Percentiles rank a stretch among this genome's conserved stretches.
phyloP scores from a whole-genome alignment of 2,797 vertebrate species.

The Takifugu ocellatus region DNA sequence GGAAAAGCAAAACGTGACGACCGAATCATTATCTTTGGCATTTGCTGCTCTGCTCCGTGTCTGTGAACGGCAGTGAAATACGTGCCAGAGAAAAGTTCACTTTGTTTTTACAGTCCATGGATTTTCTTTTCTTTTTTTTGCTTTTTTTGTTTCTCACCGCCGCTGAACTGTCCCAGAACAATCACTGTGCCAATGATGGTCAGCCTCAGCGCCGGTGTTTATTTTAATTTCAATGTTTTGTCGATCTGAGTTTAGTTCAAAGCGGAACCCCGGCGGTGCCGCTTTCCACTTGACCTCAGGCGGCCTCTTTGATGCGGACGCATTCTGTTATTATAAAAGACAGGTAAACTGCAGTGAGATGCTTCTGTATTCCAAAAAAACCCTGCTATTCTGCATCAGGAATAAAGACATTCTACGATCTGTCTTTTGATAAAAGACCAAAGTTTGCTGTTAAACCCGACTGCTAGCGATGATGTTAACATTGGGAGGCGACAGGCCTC shows the following conservation, averaged over 20 bases:
- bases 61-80: too few species aligned
- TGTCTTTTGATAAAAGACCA: slow-evolving; percentile 37
- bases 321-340: slow-evolving; percentile 11
- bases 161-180: slow-evolving; percentile 36
- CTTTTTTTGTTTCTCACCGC: too few species aligned
- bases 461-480: slow-evolving; percentile 28
- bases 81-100: too few species aligned
- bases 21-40: too few species aligned
- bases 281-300: slow-evolving; percentile 4
- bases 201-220: slow-evolving; percentile 13
- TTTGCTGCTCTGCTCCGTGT: too few species aligned
- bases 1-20: too few species aligned
- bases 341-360: too few species aligned
- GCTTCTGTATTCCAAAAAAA: too few species aligned
- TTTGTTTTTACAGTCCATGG: background rate
- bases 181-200: slow-evolving; percentile 39
- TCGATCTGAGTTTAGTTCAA: slow-evolving; percentile 13
- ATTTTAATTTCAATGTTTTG: slow-evolving; percentile 13
- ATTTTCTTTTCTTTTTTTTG: too few species aligned
- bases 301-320: slow-evolving; percentile 1
- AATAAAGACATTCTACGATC: too few species aligned
- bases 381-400: too few species aligned
- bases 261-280: background rate
- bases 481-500: slow-evolving; percentile 30
- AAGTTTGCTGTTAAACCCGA: background rate